Evolutionary conservation across 2,113 vertebrate genomes (phyloP), one percentile per base, ranked within the genome.

Genomic region (Engraulis encrasicolus): DNA sequence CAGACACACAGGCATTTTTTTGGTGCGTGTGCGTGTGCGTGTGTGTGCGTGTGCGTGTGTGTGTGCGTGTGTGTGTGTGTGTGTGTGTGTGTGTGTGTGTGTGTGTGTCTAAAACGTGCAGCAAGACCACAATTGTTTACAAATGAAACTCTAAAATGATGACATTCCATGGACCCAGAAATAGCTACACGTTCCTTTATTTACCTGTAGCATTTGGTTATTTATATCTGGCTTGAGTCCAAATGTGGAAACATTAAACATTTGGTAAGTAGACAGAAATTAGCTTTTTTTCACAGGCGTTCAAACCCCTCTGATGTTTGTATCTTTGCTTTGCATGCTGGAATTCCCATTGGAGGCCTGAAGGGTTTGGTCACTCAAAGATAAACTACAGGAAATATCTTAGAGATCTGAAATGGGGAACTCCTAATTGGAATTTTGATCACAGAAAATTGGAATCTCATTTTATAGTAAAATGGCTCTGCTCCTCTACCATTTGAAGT

Each of bases 281-380:
- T 15, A 5, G 27, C 11, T 15, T 74, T 27, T 31, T 27, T 74
- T 34, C n/a, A n/a, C n/a, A n/a, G n/a, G 66, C 27, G 34, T 31
- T 15, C 11, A 20, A 6, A 61, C 2, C 9, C 27, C 66, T 34
- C 23, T 74, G 66, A 74, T 34, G 66, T 74, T 1, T 27, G 66
- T 31, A 74, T 14, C 66, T 34, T 31, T 17, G 66, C 66, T 74
- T 74, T 74, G 66, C 66, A 74, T 74, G 66, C 66, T 74, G 14
- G 66, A 66, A 74, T 74, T 15, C 66, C 66, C 15, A 31, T 34
- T 9, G 61, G 1, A n/a, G 19, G 19, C 61, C 27, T 71, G 61
- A 31, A 71, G 27, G 61, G 61, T 14, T 17, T 27, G 6, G n/a
- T 27, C 66, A 0, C 31, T 0, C 66, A 74, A 12, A 17, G 66